Percentiles rank a stretch among this genome's conserved stretches.
phyloP scores from a whole-genome alignment of 2,888 invertebrate genomes.

The Onthophagus sagittarius region DNA sequence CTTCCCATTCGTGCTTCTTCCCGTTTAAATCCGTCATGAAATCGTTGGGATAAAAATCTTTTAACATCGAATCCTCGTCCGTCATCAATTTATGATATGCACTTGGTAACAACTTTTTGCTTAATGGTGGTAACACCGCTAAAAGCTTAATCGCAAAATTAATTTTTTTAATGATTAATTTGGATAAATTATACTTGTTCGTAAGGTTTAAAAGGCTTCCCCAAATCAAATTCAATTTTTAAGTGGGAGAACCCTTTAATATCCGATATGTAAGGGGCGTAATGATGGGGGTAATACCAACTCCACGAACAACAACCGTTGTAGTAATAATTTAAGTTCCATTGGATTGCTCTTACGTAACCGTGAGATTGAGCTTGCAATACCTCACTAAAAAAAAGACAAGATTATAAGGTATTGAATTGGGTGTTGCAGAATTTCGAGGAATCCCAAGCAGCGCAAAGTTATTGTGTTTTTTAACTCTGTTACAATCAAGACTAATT shows the following conservation, averaged over 20 bases:
- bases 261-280: constrained; percentile 95
- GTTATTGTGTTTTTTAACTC: no score
- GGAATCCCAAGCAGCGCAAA: no score
- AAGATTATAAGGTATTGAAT: neutral
- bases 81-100: constrained; percentile 79
- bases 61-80: constrained; percentile 72
- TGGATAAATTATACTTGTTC: constrained; percentile 61
- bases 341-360: constrained; percentile 91
- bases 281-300: constrained; percentile 97
- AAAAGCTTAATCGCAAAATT: constrained; percentile 61
- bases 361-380: constrained; percentile 78
- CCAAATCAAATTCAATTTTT: constrained; percentile 77
- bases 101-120: constrained; percentile 70
- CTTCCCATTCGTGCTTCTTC: constrained; percentile 95
- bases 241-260: constrained; percentile 70
- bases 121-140: constrained; percentile 85
- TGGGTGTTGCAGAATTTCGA: neutral
- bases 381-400: constrained; percentile 59
- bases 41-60: constrained; percentile 84
- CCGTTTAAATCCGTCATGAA: constrained; percentile 95
- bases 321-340: constrained; percentile 96
- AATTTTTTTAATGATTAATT: neutral
- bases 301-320: constrained; percentile 96
- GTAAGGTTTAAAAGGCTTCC: constrained; percentile 87
- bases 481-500: no score